These are phyloP conservation scores for Oriolus oriolus DNA, from an alignment of 2,113 vertebrate genomes.

Conservation along the genomic window DNA sequence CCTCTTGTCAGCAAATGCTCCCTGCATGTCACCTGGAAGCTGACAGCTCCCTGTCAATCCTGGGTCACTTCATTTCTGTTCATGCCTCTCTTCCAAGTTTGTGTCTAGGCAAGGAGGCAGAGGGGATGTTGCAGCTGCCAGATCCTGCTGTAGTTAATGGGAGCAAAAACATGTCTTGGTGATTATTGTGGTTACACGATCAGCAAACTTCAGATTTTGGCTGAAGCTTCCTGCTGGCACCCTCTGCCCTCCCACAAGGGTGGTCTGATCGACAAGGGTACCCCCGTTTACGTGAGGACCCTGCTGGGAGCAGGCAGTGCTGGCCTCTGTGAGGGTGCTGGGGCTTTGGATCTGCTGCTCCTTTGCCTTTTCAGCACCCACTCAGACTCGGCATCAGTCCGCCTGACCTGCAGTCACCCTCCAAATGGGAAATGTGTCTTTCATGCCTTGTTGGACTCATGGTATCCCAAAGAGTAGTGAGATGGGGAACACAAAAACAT, in stretches of 20 bases:
- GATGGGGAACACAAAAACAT: not conserved
- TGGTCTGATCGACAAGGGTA: not conserved
- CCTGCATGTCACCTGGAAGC: not conserved
- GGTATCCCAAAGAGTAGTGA: not conserved
- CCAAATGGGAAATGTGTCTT: not conserved
- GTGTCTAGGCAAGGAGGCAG: not conserved
- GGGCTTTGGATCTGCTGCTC: not conserved
- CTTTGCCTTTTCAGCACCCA: not conserved
- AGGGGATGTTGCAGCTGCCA: not conserved
- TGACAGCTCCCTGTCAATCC: not conserved
- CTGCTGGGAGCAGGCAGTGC: not conserved
- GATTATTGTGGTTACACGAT: not conserved
- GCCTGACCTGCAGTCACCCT: not conserved
- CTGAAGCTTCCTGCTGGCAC: not conserved
- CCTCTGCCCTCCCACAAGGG: not conserved
- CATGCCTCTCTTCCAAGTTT: not conserved
- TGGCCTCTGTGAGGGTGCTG: not conserved
- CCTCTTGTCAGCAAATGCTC: not conserved
- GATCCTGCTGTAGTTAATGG: not conserved
- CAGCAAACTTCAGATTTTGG: not conserved
- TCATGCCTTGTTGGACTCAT: not conserved
- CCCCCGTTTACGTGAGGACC: accelerated
- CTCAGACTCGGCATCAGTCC: accelerated
- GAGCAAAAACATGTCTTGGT: not conserved
- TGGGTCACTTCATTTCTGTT: accelerated